These are phyloP conservation scores for Hemistola chrysoprasaria DNA, from an alignment of 2,888 invertebrate species.

Conservation along the genomic window DNA sequence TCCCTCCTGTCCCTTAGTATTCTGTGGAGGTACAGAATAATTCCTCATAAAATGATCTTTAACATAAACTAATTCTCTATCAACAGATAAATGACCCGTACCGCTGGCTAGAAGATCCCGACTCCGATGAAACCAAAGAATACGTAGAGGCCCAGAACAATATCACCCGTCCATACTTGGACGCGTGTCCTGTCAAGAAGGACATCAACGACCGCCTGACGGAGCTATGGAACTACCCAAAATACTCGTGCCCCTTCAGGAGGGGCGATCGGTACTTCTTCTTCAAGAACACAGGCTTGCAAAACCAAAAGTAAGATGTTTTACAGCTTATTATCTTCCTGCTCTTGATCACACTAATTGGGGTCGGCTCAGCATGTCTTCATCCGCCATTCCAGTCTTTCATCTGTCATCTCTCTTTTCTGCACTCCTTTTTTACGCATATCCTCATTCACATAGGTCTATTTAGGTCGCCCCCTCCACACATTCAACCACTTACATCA, in stretches of 20 bases:
- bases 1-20: no score
- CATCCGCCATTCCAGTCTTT: no score
- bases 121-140: conserved; percentile 93
- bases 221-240: conserved; percentile 98
- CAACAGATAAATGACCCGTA: conserved; percentile 93
- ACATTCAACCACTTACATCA: no score
- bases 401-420: no score
- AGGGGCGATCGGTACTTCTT: conserved; percentile 95
- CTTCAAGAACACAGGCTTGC: conserved; percentile 95
- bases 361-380: no score
- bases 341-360: no score
- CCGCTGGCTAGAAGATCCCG: conserved; percentile 98
- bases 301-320: conserved; percentile 93
- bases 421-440: no score
- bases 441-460: no score
- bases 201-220: conserved; percentile 91
- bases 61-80: background rate
- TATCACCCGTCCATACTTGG: conserved; percentile 92
- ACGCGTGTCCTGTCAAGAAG: conserved; percentile 87
- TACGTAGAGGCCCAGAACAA: conserved; percentile 96
- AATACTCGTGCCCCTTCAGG: conserved; percentile 93
- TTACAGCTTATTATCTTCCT: no score
- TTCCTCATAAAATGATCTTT: no score
- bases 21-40: no score
- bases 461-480: no score